phyloP scores from a whole-genome alignment of 2,113 vertebrate genomes.

The Leucopsar rothschildi region DNA sequence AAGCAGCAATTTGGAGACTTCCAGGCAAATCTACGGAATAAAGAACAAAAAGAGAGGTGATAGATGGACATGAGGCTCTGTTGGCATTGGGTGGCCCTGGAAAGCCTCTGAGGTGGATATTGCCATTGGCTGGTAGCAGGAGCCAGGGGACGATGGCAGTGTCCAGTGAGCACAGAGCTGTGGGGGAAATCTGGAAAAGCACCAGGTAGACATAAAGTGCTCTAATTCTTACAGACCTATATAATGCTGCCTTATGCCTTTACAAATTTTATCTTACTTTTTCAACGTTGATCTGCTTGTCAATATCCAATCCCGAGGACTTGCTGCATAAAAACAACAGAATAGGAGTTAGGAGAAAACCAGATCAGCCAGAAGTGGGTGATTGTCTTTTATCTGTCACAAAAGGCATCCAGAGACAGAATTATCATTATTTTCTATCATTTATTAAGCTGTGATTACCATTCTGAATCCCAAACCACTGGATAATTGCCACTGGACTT shows the following conservation, averaged over 20 bases:
- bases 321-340: not conserved
- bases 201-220: not conserved
- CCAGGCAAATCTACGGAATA: slow-evolving; percentile 2
- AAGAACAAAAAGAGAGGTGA: not conserved
- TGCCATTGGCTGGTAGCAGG: fast-evolving
- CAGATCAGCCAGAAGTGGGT: not conserved
- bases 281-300: not conserved
- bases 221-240: not conserved
- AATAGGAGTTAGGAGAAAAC: not conserved
- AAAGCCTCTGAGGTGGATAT: fast-evolving
- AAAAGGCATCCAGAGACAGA: not conserved
- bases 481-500: not conserved
- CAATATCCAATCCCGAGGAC: not conserved
- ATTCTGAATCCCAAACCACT: not conserved
- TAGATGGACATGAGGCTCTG: fast-evolving
- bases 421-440: not conserved
- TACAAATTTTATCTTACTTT: not conserved
- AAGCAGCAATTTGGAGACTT: slow-evolving; percentile 27
- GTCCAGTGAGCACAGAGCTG: fast-evolving
- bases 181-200: not conserved
- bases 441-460: not conserved
- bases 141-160: not conserved
- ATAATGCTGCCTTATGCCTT: too few relatives aligned
- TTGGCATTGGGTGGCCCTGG: fast-evolving
- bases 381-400: not conserved